Base-by-base conservation (phyloP, 2,113 vertebrate genomes). In the Cnemophilus loriae region DNA sequence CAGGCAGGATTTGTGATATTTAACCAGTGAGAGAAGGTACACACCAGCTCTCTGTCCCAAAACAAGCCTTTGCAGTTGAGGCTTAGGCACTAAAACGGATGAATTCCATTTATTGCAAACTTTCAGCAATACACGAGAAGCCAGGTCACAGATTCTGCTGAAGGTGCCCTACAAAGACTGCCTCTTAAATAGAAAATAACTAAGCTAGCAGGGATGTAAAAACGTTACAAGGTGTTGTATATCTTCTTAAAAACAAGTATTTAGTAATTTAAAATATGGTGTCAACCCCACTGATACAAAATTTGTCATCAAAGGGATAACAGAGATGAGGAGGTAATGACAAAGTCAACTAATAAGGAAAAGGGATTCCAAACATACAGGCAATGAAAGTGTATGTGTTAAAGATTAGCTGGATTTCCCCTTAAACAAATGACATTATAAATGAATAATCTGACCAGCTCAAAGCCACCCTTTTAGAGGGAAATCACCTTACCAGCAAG, bases 201-300 rank as follows among this genome's bases (percentile, higher is more conserved):
- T 9, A 47, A 30, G 44, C 26, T 59, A 55, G 23, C 10, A 33
- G 39, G 23, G 15, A 46, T 57, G 28, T 50, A 79, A 87, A 21
- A 63, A 32, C 0, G 0, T 47, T n/a, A 74, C 19, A 78, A 37
- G 20, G 6, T 74, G 59, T 4, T 65, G 46, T 13, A 57, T 41
- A 20, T 57, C 12, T 73, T 80, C 78, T 60, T 30, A 55, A 59
- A 71, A 87, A 81, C 5, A 65, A 53, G 4, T 37, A 46, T 20
- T 90, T 35, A 33, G 28, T 61, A 37, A 87, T n/a, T 75, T 27
- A 71, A 79, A 78, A 50, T 7, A 18, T 23, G 24, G 2, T 42
- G 12, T 57, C 74, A 84, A 28, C 4, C 2, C 11, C 37, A 32
- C 8, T 5, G 24, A 61, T 11, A 27, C 0, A 78, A 74, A 84